These are phyloP conservation scores for Colossoma macropomum DNA, from an alignment of 2,113 vertebrate species.

Conservation along the genomic window DNA sequence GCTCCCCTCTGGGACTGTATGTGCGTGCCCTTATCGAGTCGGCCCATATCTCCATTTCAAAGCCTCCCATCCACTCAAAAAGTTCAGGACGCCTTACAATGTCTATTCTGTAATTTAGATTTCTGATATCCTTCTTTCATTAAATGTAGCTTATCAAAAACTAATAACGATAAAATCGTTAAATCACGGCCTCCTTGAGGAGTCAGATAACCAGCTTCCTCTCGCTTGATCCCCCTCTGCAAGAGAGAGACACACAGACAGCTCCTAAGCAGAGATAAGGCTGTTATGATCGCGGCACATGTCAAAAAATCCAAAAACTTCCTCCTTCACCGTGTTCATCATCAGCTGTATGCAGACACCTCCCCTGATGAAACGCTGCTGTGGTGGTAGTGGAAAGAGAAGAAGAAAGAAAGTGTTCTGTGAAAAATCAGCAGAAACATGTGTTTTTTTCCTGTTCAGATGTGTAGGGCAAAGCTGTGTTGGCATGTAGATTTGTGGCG, in stretches of 20 bases:
- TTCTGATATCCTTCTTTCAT: slow-evolving; percentile 55
- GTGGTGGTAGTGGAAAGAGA: slow-evolving; percentile 7
- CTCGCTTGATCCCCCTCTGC: slow-evolving; percentile 36
- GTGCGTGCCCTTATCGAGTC: slow-evolving; percentile 21
- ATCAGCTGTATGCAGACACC: slow-evolving; percentile 8
- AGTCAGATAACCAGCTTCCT: slow-evolving; percentile 46
- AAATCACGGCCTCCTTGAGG: slow-evolving; percentile 39
- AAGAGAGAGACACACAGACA: slow-evolving; percentile 16
- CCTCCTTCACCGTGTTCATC: not conserved
- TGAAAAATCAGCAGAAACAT: slow-evolving; percentile 20
- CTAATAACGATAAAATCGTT: slow-evolving; percentile 54
- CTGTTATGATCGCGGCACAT: slow-evolving; percentile 17
- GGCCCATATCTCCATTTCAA: slow-evolving; percentile 51
- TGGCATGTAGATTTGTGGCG: slow-evolving; percentile 73
- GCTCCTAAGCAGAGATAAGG: slow-evolving; percentile 40
- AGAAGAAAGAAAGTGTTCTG: not conserved
- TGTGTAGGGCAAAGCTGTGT: slow-evolving; percentile 71
- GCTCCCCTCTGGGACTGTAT: slow-evolving; percentile 22
- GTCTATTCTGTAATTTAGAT: slow-evolving; percentile 43
- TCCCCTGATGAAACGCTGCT: not conserved
- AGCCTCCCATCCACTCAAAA: slow-evolving; percentile 35
- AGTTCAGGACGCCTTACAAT: slow-evolving; percentile 42
- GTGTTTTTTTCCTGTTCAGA: slow-evolving; percentile 61
- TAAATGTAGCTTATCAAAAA: slow-evolving; percentile 52
- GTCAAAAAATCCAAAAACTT: slow-evolving; percentile 3